Base-by-base conservation (phyloP, 2,888 invertebrate genomes). In the Ecliptopera silaceata region DNA sequence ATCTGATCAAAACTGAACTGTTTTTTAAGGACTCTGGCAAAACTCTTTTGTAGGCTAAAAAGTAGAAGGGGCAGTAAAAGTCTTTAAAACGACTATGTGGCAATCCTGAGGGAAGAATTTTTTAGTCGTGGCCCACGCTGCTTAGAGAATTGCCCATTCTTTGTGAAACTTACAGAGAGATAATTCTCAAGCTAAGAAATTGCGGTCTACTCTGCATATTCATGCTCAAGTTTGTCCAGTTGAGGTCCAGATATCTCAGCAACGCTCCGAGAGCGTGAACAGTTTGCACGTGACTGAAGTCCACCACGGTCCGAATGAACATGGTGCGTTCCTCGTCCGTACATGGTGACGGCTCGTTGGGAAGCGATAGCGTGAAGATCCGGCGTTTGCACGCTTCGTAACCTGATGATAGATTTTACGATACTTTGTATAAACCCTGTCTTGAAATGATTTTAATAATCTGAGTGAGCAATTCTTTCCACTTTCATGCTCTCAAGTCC, bases 231-330 rank as follows among this genome's bases (percentile, higher is more conserved):
- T 86, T 80, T 12, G 90, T 86, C 93, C 94, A 95, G 73, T 94
- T 93, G 47, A 92, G 91, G 64, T 96, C 96, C 31, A 96, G 72
- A 76, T 94, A 95, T 69, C 94, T 93, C 15, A 97, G 80, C 36
- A 97, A 81, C 0, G 95, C 94, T 3, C 96, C 97, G 2, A 95
- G 77, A 0, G 96, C 94, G 70, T 95, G 93, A 3, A 96, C 90
- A 57, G 94, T 94, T 48, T 93, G 88, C 4, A 88, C 91, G 60
- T 93, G 92, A 38, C 91, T 90, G 72, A 95, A 93, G 79, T 95
- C 93, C 0, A 96, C 74, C 0, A 93, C 79, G 0, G 94, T 94
- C 50, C 93, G 90, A 0, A 95, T 86, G 72, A 93, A 94, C 12
- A 93, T 71, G 2, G 85, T 80, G 45, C 93, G 91, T 59, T 94